These are phyloP conservation scores for Rissa tridactyla DNA, from an alignment of 2,113 vertebrate species.

Conservation along the genomic window DNA sequence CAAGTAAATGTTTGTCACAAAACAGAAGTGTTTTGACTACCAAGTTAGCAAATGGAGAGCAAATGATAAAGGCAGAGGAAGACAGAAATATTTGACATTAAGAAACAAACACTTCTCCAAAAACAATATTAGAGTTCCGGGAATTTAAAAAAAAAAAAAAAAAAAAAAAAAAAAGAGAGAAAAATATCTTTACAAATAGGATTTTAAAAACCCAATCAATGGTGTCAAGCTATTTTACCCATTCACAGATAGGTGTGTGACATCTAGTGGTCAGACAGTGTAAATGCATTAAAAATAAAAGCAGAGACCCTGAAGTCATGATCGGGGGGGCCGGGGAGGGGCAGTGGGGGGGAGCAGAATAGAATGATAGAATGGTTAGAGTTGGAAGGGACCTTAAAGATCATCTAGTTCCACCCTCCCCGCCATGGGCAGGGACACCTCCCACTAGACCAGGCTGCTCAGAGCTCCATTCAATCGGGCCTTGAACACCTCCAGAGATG, in stretches of 20 bases:
- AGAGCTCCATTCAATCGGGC: neutral
- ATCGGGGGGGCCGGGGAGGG: too few relatives aligned
- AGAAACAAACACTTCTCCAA: neutral
- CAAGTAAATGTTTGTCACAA: neutral
- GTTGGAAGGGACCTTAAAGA: neutral
- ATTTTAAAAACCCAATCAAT: neutral
- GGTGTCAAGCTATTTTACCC: neutral
- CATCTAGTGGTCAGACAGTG: conserved; percentile 59
- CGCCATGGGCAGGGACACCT: neutral
- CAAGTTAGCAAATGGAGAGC: neutral
- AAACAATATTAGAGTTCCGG: neutral
- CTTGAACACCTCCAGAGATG: neutral
- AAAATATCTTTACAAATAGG: neutral
- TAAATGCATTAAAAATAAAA: neutral
- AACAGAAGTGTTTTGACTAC: neutral
- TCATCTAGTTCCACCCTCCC: neutral
- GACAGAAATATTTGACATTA: neutral
- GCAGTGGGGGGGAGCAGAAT: neutral
- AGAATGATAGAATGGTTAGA: neutral
- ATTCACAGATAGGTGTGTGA: conserved; percentile 38
- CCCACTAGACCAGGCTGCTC: neutral
- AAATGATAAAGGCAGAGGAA: neutral
- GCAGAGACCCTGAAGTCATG: neutral
- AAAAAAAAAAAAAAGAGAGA: neutral
- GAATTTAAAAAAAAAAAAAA: neutral